phyloP scores from a whole-genome alignment of 2,888 invertebrate species.

The Tribolium freemani region DNA sequence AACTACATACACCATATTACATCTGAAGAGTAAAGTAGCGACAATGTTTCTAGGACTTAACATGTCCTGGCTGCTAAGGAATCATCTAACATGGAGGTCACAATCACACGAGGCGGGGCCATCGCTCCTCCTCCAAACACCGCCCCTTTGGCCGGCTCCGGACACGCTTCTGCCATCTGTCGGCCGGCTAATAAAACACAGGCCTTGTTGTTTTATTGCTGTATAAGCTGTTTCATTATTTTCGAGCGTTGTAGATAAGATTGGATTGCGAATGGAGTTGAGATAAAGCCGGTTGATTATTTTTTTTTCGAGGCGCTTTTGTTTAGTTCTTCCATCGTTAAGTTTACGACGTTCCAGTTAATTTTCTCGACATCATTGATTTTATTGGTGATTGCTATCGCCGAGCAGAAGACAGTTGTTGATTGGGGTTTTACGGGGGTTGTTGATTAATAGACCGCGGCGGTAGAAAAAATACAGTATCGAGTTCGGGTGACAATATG shows the following conservation, averaged over 20 bases:
- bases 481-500: constrained; percentile 28
- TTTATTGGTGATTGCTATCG: constrained; percentile 25
- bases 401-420: constrained; percentile 8
- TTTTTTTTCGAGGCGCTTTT: constrained; percentile 32
- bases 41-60: constrained; percentile 63
- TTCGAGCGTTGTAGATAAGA: constrained; percentile 63
- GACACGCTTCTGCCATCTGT: constrained; percentile 65
- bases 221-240: constrained; percentile 65
- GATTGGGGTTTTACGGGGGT: constrained; percentile 4
- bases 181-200: constrained; percentile 57
- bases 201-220: constrained; percentile 62
- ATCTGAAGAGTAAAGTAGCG: constrained; percentile 56
- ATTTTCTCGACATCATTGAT: constrained; percentile 39
- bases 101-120: constrained; percentile 58
- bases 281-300: constrained; percentile 58
- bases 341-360: constrained; percentile 26
- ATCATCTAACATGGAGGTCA: constrained; percentile 67
- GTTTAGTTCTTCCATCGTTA: constrained; percentile 15
- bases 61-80: constrained; percentile 61
- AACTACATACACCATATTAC: constrained; percentile 58
- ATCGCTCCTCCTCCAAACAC: constrained; percentile 60
- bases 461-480: background rate
- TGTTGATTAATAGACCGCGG: constrained; percentile 6
- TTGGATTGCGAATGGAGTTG: constrained; percentile 59
- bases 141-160: constrained; percentile 56